Evolutionary conservation across 1,140 invertebrate genomes (phyloP).

Genomic region (Rhopalosiphum maidis): DNA sequence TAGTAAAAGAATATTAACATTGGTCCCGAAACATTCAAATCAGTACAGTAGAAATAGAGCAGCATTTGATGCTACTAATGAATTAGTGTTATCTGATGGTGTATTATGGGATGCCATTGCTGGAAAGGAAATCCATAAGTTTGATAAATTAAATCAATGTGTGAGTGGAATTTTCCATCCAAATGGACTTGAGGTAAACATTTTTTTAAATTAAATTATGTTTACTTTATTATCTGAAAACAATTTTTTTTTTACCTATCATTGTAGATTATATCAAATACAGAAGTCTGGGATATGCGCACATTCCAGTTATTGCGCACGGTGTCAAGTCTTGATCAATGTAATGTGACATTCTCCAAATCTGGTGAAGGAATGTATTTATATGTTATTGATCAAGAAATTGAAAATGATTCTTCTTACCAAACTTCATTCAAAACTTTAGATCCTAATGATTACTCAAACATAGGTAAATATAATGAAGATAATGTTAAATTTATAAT

Average conservation of each 20-base stretch:
- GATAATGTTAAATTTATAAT: not conserved
- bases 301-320: slow-evolving; percentile 94
- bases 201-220: not conserved
- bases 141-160: slow-evolving; percentile 95
- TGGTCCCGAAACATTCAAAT: slow-evolving; percentile 84
- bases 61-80: slow-evolving; percentile 92
- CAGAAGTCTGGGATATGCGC: slow-evolving; percentile 93
- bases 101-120: slow-evolving; percentile 93
- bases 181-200: slow-evolving; percentile 87
- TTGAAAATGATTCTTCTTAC: slow-evolving; percentile 74
- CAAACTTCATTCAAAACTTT: slow-evolving; percentile 92
- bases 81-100: slow-evolving; percentile 93
- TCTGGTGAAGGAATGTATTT: slow-evolving; percentile 74
- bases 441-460: slow-evolving; percentile 91
- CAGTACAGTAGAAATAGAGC: slow-evolving; percentile 93
- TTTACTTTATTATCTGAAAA: not conserved
- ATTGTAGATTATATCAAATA: slow-evolving; percentile 76
- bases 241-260: not conserved
- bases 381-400: slow-evolving; percentile 70
- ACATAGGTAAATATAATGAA: slow-evolving; percentile 72
- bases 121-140: slow-evolving; percentile 91
- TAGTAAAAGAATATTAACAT: slow-evolving; percentile 74
- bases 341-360: slow-evolving; percentile 76
- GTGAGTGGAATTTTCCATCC: slow-evolving; percentile 97
- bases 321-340: slow-evolving; percentile 90